Conservation (phyloP, 2,888 invertebrate species). For the Chalcosyrphus nemorum region DNA sequence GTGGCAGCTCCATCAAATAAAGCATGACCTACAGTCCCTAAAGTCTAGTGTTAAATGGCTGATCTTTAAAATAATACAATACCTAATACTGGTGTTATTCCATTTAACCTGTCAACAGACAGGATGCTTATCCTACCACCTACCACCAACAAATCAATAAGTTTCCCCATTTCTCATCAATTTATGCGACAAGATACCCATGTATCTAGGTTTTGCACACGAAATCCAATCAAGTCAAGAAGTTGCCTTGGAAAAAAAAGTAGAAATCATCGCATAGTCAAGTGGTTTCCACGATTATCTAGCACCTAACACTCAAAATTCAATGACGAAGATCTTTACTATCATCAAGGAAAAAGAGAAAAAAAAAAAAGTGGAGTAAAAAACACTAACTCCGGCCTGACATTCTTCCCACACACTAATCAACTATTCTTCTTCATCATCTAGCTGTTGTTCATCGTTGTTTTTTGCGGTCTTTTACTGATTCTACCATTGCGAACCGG, state of each 20-base stretch:
- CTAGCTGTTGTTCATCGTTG: not conserved
- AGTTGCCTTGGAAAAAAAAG: not conserved
- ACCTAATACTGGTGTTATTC: too few relatives aligned
- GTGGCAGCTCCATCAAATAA: too few relatives aligned
- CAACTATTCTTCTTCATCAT: constrained; percentile 39
- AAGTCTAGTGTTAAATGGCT: too few relatives aligned
- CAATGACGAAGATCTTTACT: constrained; percentile 62
- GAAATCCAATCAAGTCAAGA: constrained; percentile 44
- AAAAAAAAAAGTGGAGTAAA: constrained; percentile 8
- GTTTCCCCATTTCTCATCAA: not conserved
- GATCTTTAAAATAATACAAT: too few relatives aligned
- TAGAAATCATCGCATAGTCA: constrained; percentile 53
- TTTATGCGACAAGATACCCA: constrained; percentile 3
- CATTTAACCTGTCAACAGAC: too few relatives aligned
- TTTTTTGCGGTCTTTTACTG: not conserved
- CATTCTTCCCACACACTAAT: constrained; percentile 70
- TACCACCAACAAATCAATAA: not conserved
- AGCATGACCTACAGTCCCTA: too few relatives aligned
- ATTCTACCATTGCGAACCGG: too few relatives aligned
- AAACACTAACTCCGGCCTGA: constrained; percentile 44
- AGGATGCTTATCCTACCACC: too few relatives aligned
- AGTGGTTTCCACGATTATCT: constrained; percentile 50
- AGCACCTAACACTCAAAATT: constrained; percentile 39
- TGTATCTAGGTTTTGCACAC: constrained; percentile 23
- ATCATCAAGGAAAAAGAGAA: constrained; percentile 28